Evolutionary conservation across 2,113 vertebrate species (phyloP).

Genomic region (Spizaetus ornatus): DNA sequence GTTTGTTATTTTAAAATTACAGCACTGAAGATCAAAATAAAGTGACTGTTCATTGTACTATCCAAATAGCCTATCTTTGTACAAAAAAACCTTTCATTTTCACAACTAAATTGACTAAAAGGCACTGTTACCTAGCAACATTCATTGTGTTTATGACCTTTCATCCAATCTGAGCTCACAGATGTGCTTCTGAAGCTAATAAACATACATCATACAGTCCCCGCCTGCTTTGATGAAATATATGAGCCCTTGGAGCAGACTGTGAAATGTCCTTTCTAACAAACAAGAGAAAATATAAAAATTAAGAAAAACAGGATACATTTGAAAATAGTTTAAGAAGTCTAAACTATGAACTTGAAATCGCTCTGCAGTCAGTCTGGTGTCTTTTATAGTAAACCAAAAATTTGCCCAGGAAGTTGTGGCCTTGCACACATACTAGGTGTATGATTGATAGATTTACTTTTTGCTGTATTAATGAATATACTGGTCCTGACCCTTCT

Average conservation of each 20-base stretch:
- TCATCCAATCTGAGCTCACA: constrained; percentile 80
- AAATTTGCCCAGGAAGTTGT: background rate
- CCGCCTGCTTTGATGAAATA: constrained; percentile 62
- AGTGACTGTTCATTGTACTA: constrained; percentile 80
- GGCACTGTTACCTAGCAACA: constrained; percentile 86
- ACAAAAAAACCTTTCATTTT: constrained; percentile 78
- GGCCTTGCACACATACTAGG: background rate
- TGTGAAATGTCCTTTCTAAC: constrained; percentile 51
- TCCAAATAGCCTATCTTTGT: constrained; percentile 79
- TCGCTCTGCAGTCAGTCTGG: background rate
- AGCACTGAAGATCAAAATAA: constrained; percentile 80
- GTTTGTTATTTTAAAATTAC: constrained; percentile 76
- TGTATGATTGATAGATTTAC: background rate
- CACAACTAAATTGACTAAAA: constrained; percentile 84
- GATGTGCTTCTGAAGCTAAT: constrained; percentile 82
- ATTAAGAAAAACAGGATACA: background rate
- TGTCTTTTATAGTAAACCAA: background rate
- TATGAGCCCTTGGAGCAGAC: constrained; percentile 35
- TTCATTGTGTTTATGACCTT: constrained; percentile 85
- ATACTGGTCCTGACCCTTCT: background rate
- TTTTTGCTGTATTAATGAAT: background rate
- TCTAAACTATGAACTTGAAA: constrained; percentile 17
- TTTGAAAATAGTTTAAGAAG: constrained; percentile 33
- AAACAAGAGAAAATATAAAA: constrained; percentile 48
- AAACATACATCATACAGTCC: constrained; percentile 75